Percentiles rank a stretch among this genome's conserved stretches.
Evolutionary conservation across 2,797 vertebrate genomes (phyloP).

Genomic region (Heliangelus exortis): DNA sequence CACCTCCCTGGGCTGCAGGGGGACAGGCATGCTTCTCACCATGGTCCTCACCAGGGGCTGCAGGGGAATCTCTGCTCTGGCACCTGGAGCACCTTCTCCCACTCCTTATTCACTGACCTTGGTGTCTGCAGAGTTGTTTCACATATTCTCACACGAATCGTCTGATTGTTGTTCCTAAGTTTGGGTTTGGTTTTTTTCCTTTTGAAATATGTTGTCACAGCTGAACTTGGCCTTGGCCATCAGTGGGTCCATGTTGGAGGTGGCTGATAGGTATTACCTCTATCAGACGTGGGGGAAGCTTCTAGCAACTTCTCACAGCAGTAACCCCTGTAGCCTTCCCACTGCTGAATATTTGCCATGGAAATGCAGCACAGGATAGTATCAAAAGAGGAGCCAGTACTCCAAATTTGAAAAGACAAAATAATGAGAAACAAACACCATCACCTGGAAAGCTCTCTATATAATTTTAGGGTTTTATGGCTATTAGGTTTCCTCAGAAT

Average conservation of each 20-base stretch:
- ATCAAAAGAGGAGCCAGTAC: neutral
- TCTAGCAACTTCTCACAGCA: no score
- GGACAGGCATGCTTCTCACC: neutral
- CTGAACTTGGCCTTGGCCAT: neutral
- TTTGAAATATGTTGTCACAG: neutral
- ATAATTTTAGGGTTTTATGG: neutral
- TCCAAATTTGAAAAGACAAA: neutral
- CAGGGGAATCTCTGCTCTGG: neutral
- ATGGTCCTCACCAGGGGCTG: fast-evolving
- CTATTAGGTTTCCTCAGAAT: neutral
- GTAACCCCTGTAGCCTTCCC: no score
- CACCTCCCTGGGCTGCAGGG: fast-evolving
- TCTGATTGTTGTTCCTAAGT: neutral
- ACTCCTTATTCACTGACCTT: no score
- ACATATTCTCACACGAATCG: neutral
- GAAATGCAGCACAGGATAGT: neutral
- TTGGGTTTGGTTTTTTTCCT: neutral
- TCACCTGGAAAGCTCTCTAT: neutral
- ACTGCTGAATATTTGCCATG: neutral
- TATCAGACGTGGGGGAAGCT: neutral
- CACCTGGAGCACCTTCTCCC: no score
- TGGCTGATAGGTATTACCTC: fast-evolving
- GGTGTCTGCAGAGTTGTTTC: no score
- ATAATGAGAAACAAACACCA: neutral
- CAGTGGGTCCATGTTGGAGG: fast-evolving